Evolutionary conservation across 2,797 vertebrate species (phyloP), one percentile per base, ranked within the genome.

Genomic region (Dendrocincla tyrannina): DNA sequence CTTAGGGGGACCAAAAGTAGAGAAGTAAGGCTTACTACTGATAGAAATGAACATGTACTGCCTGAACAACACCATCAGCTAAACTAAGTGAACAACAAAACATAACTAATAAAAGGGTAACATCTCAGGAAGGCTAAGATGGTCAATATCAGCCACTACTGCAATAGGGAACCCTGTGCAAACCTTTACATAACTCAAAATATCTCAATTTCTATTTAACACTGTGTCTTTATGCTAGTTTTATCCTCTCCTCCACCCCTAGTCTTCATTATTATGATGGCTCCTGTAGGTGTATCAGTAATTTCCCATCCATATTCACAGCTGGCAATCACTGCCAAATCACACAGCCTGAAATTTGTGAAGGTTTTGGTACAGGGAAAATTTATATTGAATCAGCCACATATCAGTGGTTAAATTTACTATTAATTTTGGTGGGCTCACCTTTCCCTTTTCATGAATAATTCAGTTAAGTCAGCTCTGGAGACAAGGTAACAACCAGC

Each of bases 391-490:
- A 81, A 83, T 46, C 52, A 60, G 27, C 20, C 19, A 35, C 7
- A 5, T 64, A 73, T 64, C 59, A 88, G 50, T 13, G 18, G 62
- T 69, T 91, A 85, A 35, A 88, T 41, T 70, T 37, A 74, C 33
- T 82, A 59, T 47, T 52, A 47, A 67, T 88, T 75, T 60, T 53
- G 32, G 32, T 59, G 37, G 37, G 30, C 39, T 44, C 39, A 37
- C 32, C 69, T 76, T 95, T 49, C 10, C 50, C 9, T 90, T 49
- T 56, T 47, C 49, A 68, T 74, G 9, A 95, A 91, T 66, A 94
- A 89, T 56, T 89, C 77, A 76, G 35, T 77, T 60, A 84, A 80
- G 30, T 12, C 62, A 81, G 55, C 46, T 78, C 62, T 85, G 64
- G 64, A 93, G 68, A 93, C 30, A 77, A 59, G 32, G 77, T 76